Conservation (phyloP, 1,140 invertebrate genomes). For the Sycophaga agraensis region DNA sequence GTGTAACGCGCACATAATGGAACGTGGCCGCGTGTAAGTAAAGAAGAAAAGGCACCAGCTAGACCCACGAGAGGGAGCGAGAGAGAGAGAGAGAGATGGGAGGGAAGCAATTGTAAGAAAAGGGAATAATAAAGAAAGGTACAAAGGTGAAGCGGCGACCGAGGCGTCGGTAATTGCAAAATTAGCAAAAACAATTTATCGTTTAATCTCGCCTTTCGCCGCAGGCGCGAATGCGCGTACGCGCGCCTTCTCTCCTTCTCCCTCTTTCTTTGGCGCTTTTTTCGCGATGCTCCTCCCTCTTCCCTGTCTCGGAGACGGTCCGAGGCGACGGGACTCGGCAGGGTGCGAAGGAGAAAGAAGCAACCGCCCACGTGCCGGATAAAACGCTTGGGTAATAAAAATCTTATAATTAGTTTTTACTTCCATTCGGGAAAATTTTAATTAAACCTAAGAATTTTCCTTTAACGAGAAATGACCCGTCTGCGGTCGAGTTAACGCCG, state of each 20-base stretch:
- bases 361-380: conserved; percentile 26
- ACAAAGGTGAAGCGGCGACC: too few species aligned
- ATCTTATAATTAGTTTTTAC: conserved; percentile 55
- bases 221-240: conserved; percentile 33
- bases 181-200: conserved; percentile 52
- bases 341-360: too few species aligned
- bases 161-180: conserved; percentile 42
- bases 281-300: conserved; percentile 10
- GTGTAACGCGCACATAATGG: neutral
- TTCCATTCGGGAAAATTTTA: conserved; percentile 51
- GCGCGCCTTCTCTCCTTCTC: neutral
- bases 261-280: conserved; percentile 1
- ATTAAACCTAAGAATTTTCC: conserved; percentile 51
- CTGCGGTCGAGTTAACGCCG: conserved; percentile 25
- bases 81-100: too few species aligned
- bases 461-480: conserved; percentile 42
- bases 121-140: too few species aligned
- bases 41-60: conserved; percentile 25
- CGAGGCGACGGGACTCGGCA: too few species aligned
- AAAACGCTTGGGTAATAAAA: conserved; percentile 48
- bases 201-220: conserved; percentile 44
- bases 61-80: neutral
- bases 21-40: neutral
- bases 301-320: conserved; percentile 21
- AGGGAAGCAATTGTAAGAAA: too few species aligned